phyloP scores from a whole-genome alignment of 2,113 vertebrate species.

The Syngnathus scovelli region DNA sequence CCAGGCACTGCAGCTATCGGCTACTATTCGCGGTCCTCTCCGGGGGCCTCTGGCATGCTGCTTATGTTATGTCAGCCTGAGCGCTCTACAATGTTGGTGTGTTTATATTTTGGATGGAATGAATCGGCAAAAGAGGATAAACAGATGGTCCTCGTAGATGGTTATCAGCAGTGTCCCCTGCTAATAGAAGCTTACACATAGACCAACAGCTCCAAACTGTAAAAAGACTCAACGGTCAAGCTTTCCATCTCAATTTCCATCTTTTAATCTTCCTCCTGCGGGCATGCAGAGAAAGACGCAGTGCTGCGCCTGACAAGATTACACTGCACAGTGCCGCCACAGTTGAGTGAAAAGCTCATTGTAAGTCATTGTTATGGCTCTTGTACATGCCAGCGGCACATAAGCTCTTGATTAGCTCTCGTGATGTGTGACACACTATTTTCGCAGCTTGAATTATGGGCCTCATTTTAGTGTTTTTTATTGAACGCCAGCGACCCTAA shows the following conservation, averaged over 20 bases:
- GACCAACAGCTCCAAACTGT: slow-evolving; percentile 16
- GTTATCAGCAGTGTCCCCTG: slow-evolving; percentile 21
- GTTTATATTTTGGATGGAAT: slow-evolving; percentile 16
- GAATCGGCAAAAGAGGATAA: slow-evolving; percentile 5
- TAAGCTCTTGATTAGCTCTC: slow-evolving; percentile 56
- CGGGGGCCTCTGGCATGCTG: slow-evolving; percentile 44
- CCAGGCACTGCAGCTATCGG: slow-evolving; percentile 36
- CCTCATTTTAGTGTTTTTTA: slow-evolving; percentile 42
- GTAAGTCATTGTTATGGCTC: slow-evolving; percentile 57
- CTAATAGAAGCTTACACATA: slow-evolving; percentile 16
- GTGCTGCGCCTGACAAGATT: slow-evolving; percentile 57
- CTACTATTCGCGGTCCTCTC: slow-evolving; percentile 43
- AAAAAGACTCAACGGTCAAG: slow-evolving; percentile 43
- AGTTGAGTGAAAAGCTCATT: slow-evolving; percentile 51
- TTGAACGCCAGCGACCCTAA: slow-evolving; percentile 22
- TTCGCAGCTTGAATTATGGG: slow-evolving; percentile 48
- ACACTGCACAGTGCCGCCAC: slow-evolving; percentile 49
- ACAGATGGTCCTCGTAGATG: slow-evolving; percentile 6
- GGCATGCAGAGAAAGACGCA: slow-evolving; percentile 50
- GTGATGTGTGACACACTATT: slow-evolving; percentile 40
- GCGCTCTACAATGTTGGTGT: slow-evolving; percentile 22
- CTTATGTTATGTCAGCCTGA: slow-evolving; percentile 40
- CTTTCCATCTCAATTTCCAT: slow-evolving; percentile 45
- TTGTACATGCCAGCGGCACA: slow-evolving; percentile 52
- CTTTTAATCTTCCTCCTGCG: slow-evolving; percentile 51